Evolutionary conservation across 2,113 vertebrate species (phyloP), one percentile per base, ranked within the genome.

Genomic region (Hippocampus barbouri): DNA sequence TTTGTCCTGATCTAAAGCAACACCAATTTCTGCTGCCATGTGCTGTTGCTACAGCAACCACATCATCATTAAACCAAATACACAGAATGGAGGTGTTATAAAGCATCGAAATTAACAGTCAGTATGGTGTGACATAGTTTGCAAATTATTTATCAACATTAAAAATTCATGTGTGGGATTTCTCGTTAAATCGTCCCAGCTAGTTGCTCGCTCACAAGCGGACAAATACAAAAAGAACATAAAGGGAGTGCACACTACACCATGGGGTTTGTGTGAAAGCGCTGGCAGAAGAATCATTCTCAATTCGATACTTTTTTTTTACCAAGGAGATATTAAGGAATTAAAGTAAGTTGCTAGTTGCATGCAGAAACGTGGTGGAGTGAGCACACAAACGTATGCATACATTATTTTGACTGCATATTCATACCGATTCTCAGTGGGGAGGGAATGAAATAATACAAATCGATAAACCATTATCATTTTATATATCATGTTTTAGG

Each of bases 111-210:
- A 60, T 60, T 30, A 30, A 6, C 59, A 60, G 56, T 59, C 56
- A 25, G 59, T 60, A 60, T 60, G 59, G 59, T 60, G 27, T 30
- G 25, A 30, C 59, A 60, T 30, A 30, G 59, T 18, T 34, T 60
- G 59, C 27, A 60, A 60, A 60, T 60, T 60, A 60, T 60, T 60
- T 16, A 30, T 60, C 27, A 60, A 60, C 59, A 60, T 60, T 60
- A 59, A 59, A 27, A 25, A 59, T 59, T 59, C 23, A 59, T 59
- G 2, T 25, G 11, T 12, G 0, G 8, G 51, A 30, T 30, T 30
- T 30, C 25, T 60, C 30, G 25, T 60, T 60, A 15, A 60, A 60
- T 30, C 30, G 14, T 6, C 25, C 57, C 57, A 16, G 57, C 57
- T 6, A 60, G 25, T 60, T 18, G 25, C 23, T 60, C 30, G 14